These are phyloP conservation scores for Aspiorhynchus laticeps DNA, from an alignment of 2,113 vertebrate species.

Conservation along the genomic window DNA sequence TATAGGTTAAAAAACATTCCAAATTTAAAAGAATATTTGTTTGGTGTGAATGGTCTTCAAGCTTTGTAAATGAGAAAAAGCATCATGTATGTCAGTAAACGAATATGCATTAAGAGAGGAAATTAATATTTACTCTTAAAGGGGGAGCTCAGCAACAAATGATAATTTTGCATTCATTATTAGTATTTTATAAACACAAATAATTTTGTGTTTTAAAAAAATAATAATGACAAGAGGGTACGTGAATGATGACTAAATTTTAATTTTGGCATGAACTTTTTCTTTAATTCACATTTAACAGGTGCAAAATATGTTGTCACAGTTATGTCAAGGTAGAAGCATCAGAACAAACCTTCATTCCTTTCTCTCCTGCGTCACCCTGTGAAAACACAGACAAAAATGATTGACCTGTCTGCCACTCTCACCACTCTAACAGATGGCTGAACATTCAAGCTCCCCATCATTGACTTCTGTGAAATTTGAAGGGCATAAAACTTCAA, in stretches of 20 bases:
- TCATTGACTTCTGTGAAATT: slow-evolving; percentile 9
- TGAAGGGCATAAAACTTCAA: neutral
- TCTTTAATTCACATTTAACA: neutral
- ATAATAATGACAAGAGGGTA: neutral
- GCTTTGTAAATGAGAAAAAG: no score
- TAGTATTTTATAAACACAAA: neutral
- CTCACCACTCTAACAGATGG: neutral
- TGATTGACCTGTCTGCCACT: slow-evolving; percentile 7
- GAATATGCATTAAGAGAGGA: neutral
- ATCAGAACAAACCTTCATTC: slow-evolving; percentile 78
- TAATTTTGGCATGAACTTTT: neutral
- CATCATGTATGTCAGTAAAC: neutral
- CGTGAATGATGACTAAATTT: neutral
- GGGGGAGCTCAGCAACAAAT: neutral
- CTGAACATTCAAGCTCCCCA: slow-evolving; percentile 15
- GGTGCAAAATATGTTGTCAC: neutral
- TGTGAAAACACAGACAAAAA: slow-evolving; percentile 63
- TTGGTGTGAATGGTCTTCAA: no score
- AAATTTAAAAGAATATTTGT: no score
- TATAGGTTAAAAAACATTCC: no score
- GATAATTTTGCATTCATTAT: neutral
- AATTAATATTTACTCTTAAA: neutral
- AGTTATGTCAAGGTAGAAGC: slow-evolving; percentile 9
- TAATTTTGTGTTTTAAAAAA: neutral
- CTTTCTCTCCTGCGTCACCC: slow-evolving; percentile 84